These are phyloP conservation scores for Portunus trituberculatus DNA, from an alignment of 1,140 invertebrate species.

Conservation along the genomic window DNA sequence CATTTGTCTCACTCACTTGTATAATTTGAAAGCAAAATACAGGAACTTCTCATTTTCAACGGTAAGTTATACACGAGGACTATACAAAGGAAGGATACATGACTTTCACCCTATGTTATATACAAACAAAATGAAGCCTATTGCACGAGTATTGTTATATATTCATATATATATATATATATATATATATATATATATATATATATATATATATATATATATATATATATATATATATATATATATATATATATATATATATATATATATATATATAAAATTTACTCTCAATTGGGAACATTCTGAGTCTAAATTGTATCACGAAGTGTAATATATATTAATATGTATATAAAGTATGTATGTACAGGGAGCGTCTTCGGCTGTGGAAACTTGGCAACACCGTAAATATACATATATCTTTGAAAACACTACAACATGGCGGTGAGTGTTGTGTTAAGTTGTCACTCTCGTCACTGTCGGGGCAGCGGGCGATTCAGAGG, in stretches of 20 bases:
- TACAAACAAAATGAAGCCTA: not conserved
- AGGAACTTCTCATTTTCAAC: constrained; percentile 18
- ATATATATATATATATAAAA: too few relatives aligned
- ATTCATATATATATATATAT: not conserved
- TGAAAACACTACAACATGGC: not conserved
- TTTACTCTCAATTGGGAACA: too few relatives aligned
- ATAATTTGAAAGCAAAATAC: constrained; percentile 15
- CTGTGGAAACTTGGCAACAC: constrained; percentile 25
- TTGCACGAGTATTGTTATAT: not conserved
- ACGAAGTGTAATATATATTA: too few relatives aligned
- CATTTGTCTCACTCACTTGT: not conserved
- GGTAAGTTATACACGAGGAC: not conserved
- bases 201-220: not conserved
- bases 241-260: constrained; percentile 14
- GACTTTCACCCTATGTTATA: not conserved
- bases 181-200: constrained; percentile 5
- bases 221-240: constrained; percentile 21
- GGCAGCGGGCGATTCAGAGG: too few relatives aligned
- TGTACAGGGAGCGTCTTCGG: not conserved
- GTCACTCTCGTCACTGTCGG: too few relatives aligned
- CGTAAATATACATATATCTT: not conserved
- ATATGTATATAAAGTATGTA: too few relatives aligned
- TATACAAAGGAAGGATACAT: not conserved
- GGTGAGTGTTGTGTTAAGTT: too few relatives aligned
- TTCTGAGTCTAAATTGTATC: too few relatives aligned